Base-by-base conservation (phyloP, 2,797 vertebrate species). In the Esox lucius region DNA sequence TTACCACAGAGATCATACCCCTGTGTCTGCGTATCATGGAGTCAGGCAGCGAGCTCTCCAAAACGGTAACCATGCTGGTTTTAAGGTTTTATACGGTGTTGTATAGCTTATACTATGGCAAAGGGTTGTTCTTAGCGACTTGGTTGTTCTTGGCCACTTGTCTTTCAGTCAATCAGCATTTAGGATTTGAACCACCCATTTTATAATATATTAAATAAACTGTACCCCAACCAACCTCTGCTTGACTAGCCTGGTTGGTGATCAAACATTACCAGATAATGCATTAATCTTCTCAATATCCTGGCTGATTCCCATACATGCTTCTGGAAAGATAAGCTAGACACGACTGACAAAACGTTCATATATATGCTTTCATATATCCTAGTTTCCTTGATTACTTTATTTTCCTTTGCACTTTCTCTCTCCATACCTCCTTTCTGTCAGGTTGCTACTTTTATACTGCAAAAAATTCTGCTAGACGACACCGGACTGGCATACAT, bases 1-100 rank as follows among this genome's bases (percentile, higher is more conserved):
- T 99, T 81, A 99, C 97, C 46, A 99, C 97, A 84, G 97, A 98
- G 93, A 98, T 99, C 88, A 99, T 99, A 85, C 97, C 97, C 4
- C 92, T 99, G 65, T 99, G 97, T 88, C 95, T 99, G 71, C 96
- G 98, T 68, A 99, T 99, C 84, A 99, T 99, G 98, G 98, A 99
- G 87, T 98, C 98, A 31, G 98, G 98, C 84, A 99, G 98, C 64
- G 98, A 99, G 88, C 96, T 99, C 70, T 99, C 97, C 74, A 99
- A 99, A 93, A 99, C 97, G 89, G 98, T 99, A 93, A 0, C 48
- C 1, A 31, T 11, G 22, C 1, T 26, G 12, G 61, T 24, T 46
- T 46, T 46, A 13, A 39, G 35, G 35, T 46, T 6, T 42, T 42
- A 42, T 42, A 3, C 39, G 39, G 39, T 42, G 39, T 42, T 42